Evolutionary conservation across 2,797 vertebrate species (phyloP).

Genomic region (Kryptopterus vitreolus): DNA sequence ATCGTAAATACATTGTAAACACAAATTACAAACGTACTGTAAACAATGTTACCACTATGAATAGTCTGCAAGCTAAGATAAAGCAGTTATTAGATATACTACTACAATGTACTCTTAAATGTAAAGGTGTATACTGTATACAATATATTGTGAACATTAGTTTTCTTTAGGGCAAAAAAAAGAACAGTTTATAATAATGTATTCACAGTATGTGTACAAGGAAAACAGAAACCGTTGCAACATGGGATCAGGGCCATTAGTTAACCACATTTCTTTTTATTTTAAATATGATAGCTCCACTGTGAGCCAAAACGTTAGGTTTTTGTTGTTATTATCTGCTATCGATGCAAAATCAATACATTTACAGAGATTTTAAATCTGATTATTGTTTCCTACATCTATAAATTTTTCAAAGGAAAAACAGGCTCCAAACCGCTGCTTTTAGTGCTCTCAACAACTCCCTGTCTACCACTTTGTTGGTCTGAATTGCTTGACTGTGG

Average conservation of each 20-base stretch:
- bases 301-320: neutral
- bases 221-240: neutral
- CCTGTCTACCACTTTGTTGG: conserved; percentile 27
- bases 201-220: neutral
- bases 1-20: no score
- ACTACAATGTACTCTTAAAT: no score
- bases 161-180: neutral
- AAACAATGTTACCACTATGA: no score
- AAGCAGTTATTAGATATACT: neutral
- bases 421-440: conserved; percentile 18
- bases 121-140: no score
- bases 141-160: neutral
- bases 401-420: conserved; percentile 34
- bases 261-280: conserved; percentile 7
- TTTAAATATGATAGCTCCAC: conserved; percentile 15
- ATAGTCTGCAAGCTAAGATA: no score
- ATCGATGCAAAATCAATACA: conserved; percentile 27
- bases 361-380: neutral
- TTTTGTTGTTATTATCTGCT: conserved; percentile 12
- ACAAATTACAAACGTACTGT: no score
- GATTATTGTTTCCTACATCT: conserved; percentile 18
- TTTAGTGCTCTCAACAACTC: conserved; percentile 28
- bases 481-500: conserved; percentile 25
- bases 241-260: neutral
- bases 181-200: neutral